phyloP scores from a whole-genome alignment of 2,113 vertebrate species.

The Tetrax tetrax region DNA sequence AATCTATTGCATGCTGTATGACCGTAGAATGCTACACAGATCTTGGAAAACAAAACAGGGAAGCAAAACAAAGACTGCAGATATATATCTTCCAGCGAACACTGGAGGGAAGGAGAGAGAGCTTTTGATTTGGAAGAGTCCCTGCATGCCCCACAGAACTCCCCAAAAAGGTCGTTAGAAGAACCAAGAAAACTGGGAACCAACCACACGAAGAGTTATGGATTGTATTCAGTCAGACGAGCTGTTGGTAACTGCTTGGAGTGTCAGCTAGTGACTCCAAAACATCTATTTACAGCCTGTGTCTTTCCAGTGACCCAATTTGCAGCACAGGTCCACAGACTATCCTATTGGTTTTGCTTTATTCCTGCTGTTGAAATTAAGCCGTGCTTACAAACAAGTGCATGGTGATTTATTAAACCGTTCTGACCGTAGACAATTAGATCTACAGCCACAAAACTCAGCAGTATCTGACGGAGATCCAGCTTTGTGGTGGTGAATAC shows the following conservation, averaged over 20 bases:
- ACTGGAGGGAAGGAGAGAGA: neutral
- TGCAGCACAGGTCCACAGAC: neutral
- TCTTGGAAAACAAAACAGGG: neutral
- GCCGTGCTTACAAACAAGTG: neutral
- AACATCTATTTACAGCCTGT: neutral
- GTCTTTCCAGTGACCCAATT: neutral
- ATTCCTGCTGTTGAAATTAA: neutral
- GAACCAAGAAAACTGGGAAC: neutral
- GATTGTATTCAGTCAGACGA: neutral
- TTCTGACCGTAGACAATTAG: neutral
- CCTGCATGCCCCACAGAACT: neutral
- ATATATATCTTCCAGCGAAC: neutral
- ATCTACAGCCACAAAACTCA: neutral
- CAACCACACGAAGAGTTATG: neutral
- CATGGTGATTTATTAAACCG: neutral
- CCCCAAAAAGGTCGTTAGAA: neutral
- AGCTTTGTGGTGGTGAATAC: neutral
- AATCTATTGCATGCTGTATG: neutral
- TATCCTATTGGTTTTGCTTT: neutral
- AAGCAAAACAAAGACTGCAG: neutral
- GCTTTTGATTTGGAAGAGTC: neutral
- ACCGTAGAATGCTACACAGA: neutral
- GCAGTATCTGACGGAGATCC: neutral
- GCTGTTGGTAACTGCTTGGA: neutral
- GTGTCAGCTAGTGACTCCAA: neutral